Percentiles rank a stretch among this genome's conserved stretches.
Conservation (phyloP, 2,797 vertebrate genomes). For the Cheirogaleus major region DNA sequence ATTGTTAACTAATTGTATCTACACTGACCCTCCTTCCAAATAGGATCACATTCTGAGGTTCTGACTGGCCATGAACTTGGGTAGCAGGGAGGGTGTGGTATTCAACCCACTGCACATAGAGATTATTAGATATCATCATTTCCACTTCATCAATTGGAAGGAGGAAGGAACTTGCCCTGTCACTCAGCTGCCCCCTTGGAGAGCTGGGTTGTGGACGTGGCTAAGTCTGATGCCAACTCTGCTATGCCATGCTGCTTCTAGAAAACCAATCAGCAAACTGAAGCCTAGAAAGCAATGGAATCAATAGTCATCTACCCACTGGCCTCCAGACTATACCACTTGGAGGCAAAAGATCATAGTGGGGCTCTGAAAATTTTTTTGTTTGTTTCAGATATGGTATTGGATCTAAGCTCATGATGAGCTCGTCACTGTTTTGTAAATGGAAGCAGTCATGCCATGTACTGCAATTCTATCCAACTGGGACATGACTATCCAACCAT, state of each 20-base stretch:
- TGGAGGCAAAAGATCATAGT: neutral
- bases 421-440: neutral
- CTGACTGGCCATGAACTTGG: neutral
- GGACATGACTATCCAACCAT: neutral
- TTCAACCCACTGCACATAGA: too few species aligned
- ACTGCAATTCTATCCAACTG: neutral
- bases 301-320: rapidly evolving
- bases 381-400: neutral
- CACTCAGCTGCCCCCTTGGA: neutral
- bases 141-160: neutral
- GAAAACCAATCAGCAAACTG: neutral
- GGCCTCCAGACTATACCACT: neutral
- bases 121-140: neutral
- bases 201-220: neutral
- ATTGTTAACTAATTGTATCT: neutral
- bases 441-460: neutral
- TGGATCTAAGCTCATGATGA: neutral
- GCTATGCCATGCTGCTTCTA: neutral
- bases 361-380: neutral
- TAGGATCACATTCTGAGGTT: neutral
- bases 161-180: neutral
- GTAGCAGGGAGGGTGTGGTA: too few species aligned
- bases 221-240: neutral
- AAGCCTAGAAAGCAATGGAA: neutral
- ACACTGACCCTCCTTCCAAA: neutral